Conservation (phyloP, 2,888 invertebrate species). For the Eudemis profundana region DNA sequence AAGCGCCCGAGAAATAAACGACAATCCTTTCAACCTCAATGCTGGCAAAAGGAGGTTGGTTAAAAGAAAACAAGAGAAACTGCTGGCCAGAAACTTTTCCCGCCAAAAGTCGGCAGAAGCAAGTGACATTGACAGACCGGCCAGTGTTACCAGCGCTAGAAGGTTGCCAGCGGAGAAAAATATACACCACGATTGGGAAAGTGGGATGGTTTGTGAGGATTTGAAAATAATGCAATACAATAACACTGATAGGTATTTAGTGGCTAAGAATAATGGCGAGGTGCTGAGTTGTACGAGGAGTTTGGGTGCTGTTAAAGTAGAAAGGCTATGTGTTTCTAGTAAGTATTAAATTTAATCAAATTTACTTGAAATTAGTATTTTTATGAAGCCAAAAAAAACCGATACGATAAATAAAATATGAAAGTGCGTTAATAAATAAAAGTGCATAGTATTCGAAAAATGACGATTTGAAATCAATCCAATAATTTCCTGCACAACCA, state of each 20-base stretch:
- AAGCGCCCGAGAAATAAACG: constrained; percentile 51
- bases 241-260: constrained; percentile 64
- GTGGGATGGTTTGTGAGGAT: constrained; percentile 65
- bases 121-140: constrained; percentile 61
- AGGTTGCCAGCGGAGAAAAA: constrained; percentile 58
- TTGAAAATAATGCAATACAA: constrained; percentile 67
- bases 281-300: constrained; percentile 67
- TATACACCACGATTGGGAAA: constrained; percentile 62
- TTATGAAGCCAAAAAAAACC: no score
- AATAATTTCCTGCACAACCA: no score
- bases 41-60: constrained; percentile 68
- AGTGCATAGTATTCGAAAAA: no score
- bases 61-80: constrained; percentile 61
- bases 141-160: constrained; percentile 66
- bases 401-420: no score
- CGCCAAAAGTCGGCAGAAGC: constrained; percentile 63
- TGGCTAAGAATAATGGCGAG: constrained; percentile 74
- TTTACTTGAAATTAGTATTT: no score
- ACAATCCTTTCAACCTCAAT: constrained; percentile 64
- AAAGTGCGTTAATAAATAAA: no score
- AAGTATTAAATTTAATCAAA: constrained; percentile 51
- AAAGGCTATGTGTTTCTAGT: constrained; percentile 66
- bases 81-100: constrained; percentile 50
- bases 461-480: no score
- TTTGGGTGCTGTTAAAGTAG: constrained; percentile 62